Evolutionary conservation across 2,113 vertebrate species (phyloP).

Genomic region (Condylura cristata): DNA sequence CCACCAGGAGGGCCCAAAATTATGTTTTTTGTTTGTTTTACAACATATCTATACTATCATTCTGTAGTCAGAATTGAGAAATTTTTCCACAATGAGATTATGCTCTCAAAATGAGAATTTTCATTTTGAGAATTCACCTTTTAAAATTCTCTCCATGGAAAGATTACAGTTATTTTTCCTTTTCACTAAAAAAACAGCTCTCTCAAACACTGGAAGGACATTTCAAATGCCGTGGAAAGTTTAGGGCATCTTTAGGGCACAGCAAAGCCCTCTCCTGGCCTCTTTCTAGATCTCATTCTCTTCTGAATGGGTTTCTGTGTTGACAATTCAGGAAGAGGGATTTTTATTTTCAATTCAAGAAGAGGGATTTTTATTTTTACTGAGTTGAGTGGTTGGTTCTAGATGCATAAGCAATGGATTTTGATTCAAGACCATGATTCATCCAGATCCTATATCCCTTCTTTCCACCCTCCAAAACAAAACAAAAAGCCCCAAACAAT

Average conservation of each 20-base stretch:
- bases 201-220: background rate
- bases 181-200: background rate
- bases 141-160: background rate
- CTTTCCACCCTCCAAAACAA: accelerated
- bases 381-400: background rate
- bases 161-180: background rate
- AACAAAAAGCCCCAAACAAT: background rate
- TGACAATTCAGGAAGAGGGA: background rate
- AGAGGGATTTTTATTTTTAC: background rate
- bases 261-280: background rate
- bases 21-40: no score
- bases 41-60: background rate
- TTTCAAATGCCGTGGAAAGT: background rate
- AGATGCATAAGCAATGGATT: background rate
- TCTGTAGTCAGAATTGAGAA: background rate
- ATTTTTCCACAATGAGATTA: background rate
- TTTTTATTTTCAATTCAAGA: no score
- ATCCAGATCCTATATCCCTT: background rate
- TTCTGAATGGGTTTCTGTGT: background rate
- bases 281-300: background rate
- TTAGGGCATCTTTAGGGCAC: background rate
- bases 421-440: background rate
- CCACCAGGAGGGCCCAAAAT: no score
- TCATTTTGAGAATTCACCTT: background rate
- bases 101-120: background rate